Evolutionary conservation across 2,113 vertebrate species (phyloP), one percentile per base, ranked within the genome.

Genomic region (Peucedramus taeniatus): DNA sequence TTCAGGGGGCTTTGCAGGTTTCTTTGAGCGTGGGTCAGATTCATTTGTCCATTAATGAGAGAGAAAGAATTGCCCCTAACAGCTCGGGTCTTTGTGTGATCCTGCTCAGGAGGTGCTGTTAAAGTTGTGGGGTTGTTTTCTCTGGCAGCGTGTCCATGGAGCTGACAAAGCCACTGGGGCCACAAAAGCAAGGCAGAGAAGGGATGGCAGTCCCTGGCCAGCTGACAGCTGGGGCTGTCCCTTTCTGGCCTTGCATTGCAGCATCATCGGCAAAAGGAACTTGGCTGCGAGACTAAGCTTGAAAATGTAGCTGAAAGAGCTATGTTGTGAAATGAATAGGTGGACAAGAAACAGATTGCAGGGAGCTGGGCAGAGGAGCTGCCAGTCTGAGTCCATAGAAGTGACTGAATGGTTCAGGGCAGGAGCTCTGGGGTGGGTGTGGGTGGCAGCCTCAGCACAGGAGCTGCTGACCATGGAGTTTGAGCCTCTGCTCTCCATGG

Each of bases 101-200:
- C 23, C 75, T 45, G 64, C 80, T 78, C 42, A 9, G 93, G 79
- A 77, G 89, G 68, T 77, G 87, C 82, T 61, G 89, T 39, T 79
- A 13, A 66, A 59, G 90, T 47, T 71, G 68, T 40, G 44, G 76
- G 59, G 68, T 64, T 95, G 75, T 96, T 95, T 94, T 83, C 76
- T 88, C 93, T 87, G 92, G 88, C 80, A 90, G 51, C 5, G 13
- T 78, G 92, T 96, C 90, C 92, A 31, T 69, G 79, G 87, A 91
- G 79, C 85, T 96, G 92, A 83, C 94, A 94, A 78, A 96, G 20
- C 86, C 83, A 65, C 87, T 53, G 15, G 2, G 10, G 2, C 75
- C 79, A 80, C 93, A 83, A 93, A 96, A 74, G 63, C 59, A 12
- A 66, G 78, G 54, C 91, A 85, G 49, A 26, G 74, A 30, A 88